Evolutionary conservation across 2,888 invertebrate genomes (phyloP).

Genomic region (Aphrophora alni): DNA sequence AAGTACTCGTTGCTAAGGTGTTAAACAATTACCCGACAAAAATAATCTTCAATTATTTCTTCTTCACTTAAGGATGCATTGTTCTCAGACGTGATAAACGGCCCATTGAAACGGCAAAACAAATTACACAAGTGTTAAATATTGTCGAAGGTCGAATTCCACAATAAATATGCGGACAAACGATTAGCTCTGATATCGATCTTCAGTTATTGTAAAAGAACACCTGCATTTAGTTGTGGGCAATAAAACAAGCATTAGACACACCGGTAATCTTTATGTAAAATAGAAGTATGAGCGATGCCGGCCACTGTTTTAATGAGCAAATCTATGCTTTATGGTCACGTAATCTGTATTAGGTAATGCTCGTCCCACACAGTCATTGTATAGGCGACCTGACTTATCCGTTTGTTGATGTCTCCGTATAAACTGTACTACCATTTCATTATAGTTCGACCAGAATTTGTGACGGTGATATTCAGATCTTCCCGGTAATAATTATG

Average conservation of each 20-base stretch:
- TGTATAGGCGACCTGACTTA: neutral
- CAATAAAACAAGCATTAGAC: constrained; percentile 6
- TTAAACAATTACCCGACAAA: neutral
- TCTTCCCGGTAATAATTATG: neutral
- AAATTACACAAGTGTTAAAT: constrained; percentile 6
- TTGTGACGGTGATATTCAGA: neutral
- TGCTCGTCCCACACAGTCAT: neutral
- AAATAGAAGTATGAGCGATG: neutral
- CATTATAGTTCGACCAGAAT: no score
- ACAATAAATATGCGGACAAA: neutral
- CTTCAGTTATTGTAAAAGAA: constrained; percentile 2
- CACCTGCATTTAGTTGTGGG: neutral
- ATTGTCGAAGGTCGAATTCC: neutral
- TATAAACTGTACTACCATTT: neutral
- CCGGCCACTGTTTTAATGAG: constrained; percentile 4
- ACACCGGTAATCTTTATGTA: constrained; percentile 1
- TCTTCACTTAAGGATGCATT: neutral
- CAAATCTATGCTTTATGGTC: neutral
- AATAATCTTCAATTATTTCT: neutral
- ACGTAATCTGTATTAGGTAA: neutral
- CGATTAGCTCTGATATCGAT: neutral
- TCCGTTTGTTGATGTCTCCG: neutral
- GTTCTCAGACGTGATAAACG: neutral
- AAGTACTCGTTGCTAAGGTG: neutral
- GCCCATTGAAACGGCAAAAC: neutral